Percentiles rank a stretch among this genome's conserved stretches.
These are phyloP conservation scores for Globodera rostochiensis DNA, from an alignment of 1,140 invertebrate genomes.

Conservation along the genomic window DNA sequence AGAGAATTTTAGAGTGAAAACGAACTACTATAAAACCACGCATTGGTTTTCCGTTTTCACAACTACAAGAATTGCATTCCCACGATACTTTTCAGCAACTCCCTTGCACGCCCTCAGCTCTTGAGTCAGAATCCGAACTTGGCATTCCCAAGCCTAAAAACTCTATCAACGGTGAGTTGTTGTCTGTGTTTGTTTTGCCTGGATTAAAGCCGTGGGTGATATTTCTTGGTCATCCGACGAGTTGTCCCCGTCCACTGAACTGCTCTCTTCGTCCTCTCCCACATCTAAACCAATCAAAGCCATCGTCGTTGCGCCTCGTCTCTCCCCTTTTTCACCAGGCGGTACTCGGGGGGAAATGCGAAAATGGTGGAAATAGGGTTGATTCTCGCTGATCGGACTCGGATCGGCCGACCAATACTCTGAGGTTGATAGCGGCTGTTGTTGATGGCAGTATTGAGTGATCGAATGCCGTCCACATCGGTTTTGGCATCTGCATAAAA, in stretches of 20 bases:
- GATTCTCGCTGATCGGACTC: not conserved
- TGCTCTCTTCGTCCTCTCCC: not conserved
- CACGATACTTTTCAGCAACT: not conserved
- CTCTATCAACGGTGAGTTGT: not conserved
- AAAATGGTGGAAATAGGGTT: not conserved
- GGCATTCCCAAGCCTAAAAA: not conserved
- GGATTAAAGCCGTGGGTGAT: not conserved
- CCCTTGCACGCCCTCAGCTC: not conserved
- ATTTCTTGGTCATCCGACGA: conserved; percentile 1
- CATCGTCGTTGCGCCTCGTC: not conserved
- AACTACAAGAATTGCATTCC: too few relatives aligned
- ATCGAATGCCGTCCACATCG: not conserved
- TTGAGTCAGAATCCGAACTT: not conserved
- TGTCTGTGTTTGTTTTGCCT: not conserved
- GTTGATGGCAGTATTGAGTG: not conserved
- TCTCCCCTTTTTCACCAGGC: not conserved
- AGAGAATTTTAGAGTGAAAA: not conserved
- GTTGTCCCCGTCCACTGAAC: conserved; percentile 4
- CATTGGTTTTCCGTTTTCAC: not conserved
- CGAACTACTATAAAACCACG: not conserved
- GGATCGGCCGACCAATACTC: conserved; percentile 3
- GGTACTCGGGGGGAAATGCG: not conserved
- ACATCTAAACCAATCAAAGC: not conserved
- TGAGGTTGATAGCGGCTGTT: not conserved
- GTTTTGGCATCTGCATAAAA: too few relatives aligned